Base-by-base conservation (phyloP, 1,140 invertebrate genomes). In the Chrysomallon squamiferum region DNA sequence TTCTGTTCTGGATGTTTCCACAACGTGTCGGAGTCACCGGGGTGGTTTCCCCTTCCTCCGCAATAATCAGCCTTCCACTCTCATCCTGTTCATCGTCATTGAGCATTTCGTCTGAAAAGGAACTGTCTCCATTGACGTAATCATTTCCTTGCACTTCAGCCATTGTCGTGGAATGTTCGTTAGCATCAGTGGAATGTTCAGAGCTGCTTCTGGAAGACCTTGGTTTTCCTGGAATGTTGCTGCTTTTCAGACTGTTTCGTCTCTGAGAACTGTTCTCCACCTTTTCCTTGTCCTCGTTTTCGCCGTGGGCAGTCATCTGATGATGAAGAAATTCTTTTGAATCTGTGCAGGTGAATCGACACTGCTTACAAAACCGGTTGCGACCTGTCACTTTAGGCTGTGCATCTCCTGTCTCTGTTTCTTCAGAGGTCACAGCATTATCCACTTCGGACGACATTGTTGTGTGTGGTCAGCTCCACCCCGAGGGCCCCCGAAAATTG, bases 1-100 rank as follows among this genome's bases (percentile, higher is more conserved):
- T 77, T n/a, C 76, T 68, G 69, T 76, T 79, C 58, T 78, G 77
- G 50, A 78, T 77, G 59, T 78, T 78, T 27, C 74, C 78, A 69
- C 66, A 77, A 5, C 75, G 65, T 56, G 66, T 75, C 13, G 68
- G 64, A 29, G 68, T 60, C 47, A 62, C 62, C 7, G 29, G 29
- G 6, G 50, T 47, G 20, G 66, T 38, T 11, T 68, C 68, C 41
- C 20, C 59, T 54, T 69, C 68, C 20, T 77, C 75, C 18, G 72
- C 73, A 18, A 73, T 77, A 3, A 75, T 64, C 20, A 75, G 56
- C 20, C 69, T 57, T 50, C 61, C 62, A 60, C 73, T 71, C 30
- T 75, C 73, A 60, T 75, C 74, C 50, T 66, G 66, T 38, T 68
- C 66, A 11, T 67, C 49, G 33, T 71, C 69, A 47, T 64, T 59